A percentile compares a stretch with the other conserved stretches of the same genome.
Evolutionary conservation across 1,140 invertebrate genomes (phyloP).

Genomic region (Achroia grisella): DNA sequence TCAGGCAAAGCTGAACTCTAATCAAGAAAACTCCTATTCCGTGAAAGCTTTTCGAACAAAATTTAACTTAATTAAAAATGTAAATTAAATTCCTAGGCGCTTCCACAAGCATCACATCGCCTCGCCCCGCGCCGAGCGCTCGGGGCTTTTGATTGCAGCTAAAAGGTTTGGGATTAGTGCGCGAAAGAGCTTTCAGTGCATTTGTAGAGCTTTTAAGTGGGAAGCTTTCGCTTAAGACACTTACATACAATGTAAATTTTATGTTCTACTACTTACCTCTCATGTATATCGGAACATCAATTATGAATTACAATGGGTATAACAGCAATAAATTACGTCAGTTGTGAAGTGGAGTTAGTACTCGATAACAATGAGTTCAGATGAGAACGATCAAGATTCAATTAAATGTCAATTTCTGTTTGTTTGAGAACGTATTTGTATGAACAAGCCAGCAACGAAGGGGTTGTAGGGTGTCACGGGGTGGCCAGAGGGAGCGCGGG

Average conservation of each 20-base stretch:
- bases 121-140: constrained; percentile 45
- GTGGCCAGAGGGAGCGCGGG: constrained; percentile 27
- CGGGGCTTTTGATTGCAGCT: constrained; percentile 73
- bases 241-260: constrained; percentile 74
- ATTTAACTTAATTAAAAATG: constrained; percentile 74
- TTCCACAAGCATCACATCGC: constrained; percentile 69
- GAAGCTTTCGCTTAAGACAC: constrained; percentile 73
- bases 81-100: constrained; percentile 73
- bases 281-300: constrained; percentile 37
- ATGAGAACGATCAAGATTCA: constrained; percentile 1
- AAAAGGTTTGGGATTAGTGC: constrained; percentile 74
- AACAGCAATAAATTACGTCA: not conserved
- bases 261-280: constrained; percentile 41
- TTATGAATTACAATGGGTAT: constrained; percentile 17
- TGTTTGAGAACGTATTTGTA: constrained; percentile 14
- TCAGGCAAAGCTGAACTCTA: constrained; percentile 70
- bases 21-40: constrained; percentile 73
- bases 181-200: constrained; percentile 74
- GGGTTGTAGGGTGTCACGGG: constrained; percentile 21
- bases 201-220: constrained; percentile 74
- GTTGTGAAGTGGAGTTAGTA: too few species aligned
- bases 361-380: too few species aligned
- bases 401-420: constrained; percentile 16
- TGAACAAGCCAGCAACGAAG: constrained; percentile 18
- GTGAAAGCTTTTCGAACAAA: constrained; percentile 73